Evolutionary conservation across 1,140 invertebrate genomes (phyloP), one percentile per base, ranked within the genome.

Genomic region (Heliconius congener): DNA sequence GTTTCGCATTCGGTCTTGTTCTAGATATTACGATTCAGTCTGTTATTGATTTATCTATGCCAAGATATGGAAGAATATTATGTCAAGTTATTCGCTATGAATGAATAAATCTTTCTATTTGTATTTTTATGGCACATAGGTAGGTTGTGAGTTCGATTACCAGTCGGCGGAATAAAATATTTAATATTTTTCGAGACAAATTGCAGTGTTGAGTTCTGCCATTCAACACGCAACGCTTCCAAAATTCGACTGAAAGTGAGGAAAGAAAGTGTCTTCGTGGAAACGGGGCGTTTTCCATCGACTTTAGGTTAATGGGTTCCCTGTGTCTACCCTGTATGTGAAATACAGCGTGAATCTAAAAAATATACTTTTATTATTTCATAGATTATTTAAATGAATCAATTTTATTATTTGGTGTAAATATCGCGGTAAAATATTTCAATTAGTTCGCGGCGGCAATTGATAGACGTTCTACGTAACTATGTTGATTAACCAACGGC

Each of bases 1-100:
- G 37, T 76, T 76, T 18, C 57, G 16, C 37, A 18, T 66, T 66
- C 37, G 18, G 37, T 76, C 34, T 66, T 39, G 74, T 57, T 55
- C 52, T 74, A 66, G 9, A 27, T 66, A 23, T 66, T 27, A 66
- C 13, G 60, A 66, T 66, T 66, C 60, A 27, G 60, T 66, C 23
- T 66, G 23, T 66, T 30, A 66, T 66, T 66, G 23, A 27, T 66
- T 66, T 66, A 13, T 66, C 23, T 66, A 30, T 60, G 16, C 60
- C 11, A 66, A 2, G 60, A 23, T 57, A 18, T n/a, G 6, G 55
- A 4, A 16, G 9, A 66, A 46, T 46, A 37, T 37, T 37, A 46
- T 46, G 27, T 66, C 18, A 19, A 19, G 50, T 52, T 18, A 8
- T 18, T 18, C 18, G 4, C 50, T 18, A 52, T 52, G 5, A 52